Percentiles rank a stretch among this genome's conserved stretches.
phyloP scores from a whole-genome alignment of 2,888 invertebrate genomes.

The Synergus japonicus region DNA sequence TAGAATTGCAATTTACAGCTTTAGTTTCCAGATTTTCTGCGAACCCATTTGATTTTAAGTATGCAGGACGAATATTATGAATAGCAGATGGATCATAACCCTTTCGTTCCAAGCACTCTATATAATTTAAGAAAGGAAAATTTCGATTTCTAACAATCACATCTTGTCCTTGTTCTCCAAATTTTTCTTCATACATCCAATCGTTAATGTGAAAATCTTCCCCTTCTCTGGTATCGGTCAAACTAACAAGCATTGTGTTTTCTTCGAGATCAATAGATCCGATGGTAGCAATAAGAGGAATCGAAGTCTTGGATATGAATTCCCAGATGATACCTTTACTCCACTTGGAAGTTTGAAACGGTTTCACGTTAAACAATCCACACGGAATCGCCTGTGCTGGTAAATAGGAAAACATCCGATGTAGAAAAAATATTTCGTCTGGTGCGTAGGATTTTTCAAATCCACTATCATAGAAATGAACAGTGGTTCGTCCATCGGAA shows the following conservation, averaged over 20 bases:
- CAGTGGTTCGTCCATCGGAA: slow-evolving; percentile 64
- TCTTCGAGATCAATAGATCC: slow-evolving; percentile 59
- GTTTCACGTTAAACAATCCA: slow-evolving; percentile 67
- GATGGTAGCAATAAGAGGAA: slow-evolving; percentile 63
- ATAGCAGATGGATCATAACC: slow-evolving; percentile 35
- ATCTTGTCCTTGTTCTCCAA: slow-evolving; percentile 63
- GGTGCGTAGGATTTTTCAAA: slow-evolving; percentile 66
- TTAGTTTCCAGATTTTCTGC: neutral
- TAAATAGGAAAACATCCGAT: slow-evolving; percentile 65
- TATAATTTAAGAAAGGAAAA: slow-evolving; percentile 58
- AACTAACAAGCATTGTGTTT: slow-evolving; percentile 69
- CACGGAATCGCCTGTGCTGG: slow-evolving; percentile 73
- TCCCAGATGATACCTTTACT: slow-evolving; percentile 49
- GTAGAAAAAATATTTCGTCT: slow-evolving; percentile 64
- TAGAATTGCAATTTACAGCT: neutral
- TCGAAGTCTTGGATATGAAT: slow-evolving; percentile 57
- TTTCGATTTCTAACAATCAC: slow-evolving; percentile 67
- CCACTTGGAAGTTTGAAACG: slow-evolving; percentile 62
- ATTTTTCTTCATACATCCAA: slow-evolving; percentile 66
- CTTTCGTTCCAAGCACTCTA: slow-evolving; percentile 39
- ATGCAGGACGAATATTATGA: neutral
- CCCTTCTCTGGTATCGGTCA: slow-evolving; percentile 65
- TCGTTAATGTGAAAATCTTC: slow-evolving; percentile 68
- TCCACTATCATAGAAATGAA: slow-evolving; percentile 74
- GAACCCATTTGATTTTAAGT: neutral